phyloP scores from a whole-genome alignment of 1,140 invertebrate genomes.

The Drosophila ficusphila region DNA sequence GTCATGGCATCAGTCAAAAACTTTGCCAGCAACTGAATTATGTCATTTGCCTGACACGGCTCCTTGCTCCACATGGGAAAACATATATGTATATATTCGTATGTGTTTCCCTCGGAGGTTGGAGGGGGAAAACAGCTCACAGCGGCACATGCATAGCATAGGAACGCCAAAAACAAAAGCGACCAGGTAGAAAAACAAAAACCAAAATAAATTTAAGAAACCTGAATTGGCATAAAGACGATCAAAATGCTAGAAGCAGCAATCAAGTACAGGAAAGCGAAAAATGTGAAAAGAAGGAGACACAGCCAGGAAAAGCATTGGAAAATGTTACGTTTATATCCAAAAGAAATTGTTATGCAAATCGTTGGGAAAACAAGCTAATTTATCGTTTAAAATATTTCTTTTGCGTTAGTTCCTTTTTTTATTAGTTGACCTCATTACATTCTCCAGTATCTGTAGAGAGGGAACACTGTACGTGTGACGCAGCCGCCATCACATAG shows the following conservation, averaged over 20 bases:
- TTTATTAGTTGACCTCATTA: no score
- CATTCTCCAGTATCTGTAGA: no score
- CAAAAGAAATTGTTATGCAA: no score
- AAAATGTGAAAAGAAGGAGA: neutral
- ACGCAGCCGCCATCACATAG: conserved; percentile 30
- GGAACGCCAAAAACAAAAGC: conserved; percentile 21
- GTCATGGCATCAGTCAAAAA: conserved; percentile 73
- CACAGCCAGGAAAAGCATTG: no score
- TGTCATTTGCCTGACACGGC: conserved; percentile 72
- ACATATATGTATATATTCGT: neutral
- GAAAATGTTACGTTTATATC: no score
- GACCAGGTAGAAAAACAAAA: conserved; percentile 37
- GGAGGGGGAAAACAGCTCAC: conserved; percentile 26
- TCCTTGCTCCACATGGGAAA: conserved; percentile 10
- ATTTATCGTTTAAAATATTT: neutral
- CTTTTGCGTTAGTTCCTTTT: neutral
- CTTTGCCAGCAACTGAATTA: conserved; percentile 81
- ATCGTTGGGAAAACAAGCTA: no score
- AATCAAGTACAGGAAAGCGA: conserved; percentile 11
- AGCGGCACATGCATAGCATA: conserved; percentile 37
- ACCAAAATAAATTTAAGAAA: conserved; percentile 41
- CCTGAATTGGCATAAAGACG: conserved; percentile 31
- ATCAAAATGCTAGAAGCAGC: conserved; percentile 41
- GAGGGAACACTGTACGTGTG: conserved; percentile 21
- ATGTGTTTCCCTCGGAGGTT: neutral